Evolutionary conservation across 92 coral and sea anemone species (phyloP).

Genomic region (Phymanthus crucifer): DNA sequence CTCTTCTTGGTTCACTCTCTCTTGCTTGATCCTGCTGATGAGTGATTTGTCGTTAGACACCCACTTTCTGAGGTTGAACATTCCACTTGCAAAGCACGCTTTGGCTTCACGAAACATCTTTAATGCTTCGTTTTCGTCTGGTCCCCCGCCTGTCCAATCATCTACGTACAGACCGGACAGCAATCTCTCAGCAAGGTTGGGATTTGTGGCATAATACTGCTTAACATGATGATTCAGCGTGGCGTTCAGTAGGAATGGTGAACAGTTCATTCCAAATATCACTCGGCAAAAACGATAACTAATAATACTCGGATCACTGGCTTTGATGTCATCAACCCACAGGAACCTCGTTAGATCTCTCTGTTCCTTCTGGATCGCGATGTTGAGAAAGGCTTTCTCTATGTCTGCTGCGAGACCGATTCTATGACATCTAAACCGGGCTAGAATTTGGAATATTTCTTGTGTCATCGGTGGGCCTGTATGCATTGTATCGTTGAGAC

Average conservation of each 20-base stretch:
- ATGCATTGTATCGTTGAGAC: background rate
- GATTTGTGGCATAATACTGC: constrained; percentile 7
- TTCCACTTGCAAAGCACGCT: constrained; percentile 34
- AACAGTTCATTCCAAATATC: constrained; percentile 46
- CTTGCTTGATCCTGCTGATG: background rate
- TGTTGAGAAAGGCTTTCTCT: constrained; percentile 49
- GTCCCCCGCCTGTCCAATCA: constrained; percentile 39
- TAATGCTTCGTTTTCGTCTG: constrained; percentile 1
- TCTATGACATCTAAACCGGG: constrained; percentile 33
- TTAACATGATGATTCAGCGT: constrained; percentile 35
- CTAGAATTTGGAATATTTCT: constrained; percentile 33
- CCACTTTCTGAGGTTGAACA: constrained; percentile 55
- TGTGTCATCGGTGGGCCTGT: constrained; percentile 34
- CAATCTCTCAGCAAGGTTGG: constrained; percentile 47
- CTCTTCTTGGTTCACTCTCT: background rate
- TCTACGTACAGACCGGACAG: constrained; percentile 50
- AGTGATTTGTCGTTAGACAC: constrained; percentile 24
- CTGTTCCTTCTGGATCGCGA: constrained; percentile 36
- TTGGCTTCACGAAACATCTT: constrained; percentile 23
- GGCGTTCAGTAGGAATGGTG: constrained; percentile 58
- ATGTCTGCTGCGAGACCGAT: constrained; percentile 49
- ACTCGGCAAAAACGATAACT: constrained; percentile 57
- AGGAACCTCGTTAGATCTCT: constrained; percentile 45
- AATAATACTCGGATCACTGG: constrained; percentile 5
- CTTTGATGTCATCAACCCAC: constrained; percentile 51